phyloP scores from a whole-genome alignment of 2,797 vertebrate genomes.

The Hypotaenidia okinawae region DNA sequence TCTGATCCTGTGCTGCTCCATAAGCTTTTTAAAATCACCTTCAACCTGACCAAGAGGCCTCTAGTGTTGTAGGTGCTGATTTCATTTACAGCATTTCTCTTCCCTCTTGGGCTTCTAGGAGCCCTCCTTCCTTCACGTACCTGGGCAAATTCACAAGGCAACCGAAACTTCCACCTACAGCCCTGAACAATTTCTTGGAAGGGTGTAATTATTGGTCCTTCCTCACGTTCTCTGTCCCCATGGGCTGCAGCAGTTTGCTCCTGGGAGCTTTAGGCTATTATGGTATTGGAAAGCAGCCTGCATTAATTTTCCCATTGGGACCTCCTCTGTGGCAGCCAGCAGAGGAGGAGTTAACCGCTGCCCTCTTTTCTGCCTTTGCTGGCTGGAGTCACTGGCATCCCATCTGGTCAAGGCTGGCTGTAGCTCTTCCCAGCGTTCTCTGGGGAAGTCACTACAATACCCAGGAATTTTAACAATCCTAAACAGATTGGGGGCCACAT shows the following conservation, averaged over 20 bases:
- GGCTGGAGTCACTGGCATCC: constrained; percentile 61
- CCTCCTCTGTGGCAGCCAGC: neutral
- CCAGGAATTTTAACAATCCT: constrained; percentile 75
- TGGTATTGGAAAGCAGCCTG: neutral
- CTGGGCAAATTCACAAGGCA: neutral
- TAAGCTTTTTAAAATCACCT: neutral
- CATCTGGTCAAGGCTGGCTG: constrained; percentile 83
- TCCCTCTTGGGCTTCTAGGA: neutral
- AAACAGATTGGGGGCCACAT: constrained; percentile 74
- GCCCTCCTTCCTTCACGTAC: neutral
- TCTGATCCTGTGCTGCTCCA: fast-evolving
- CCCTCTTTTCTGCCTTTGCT: constrained; percentile 56
- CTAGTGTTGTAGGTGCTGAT: neutral
- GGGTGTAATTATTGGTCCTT: fast-evolving
- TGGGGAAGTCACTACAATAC: constrained; percentile 77
- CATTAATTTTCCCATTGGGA: neutral
- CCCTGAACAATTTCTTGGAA: neutral
- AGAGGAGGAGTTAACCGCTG: constrained; percentile 60
- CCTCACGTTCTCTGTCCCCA: neutral
- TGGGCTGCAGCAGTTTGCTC: neutral
- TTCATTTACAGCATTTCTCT: neutral
- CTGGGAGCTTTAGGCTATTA: neutral
- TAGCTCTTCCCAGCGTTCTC: constrained; percentile 62
- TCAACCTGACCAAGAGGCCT: neutral
- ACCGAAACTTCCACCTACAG: neutral